Conservation (phyloP, 2,113 vertebrate genomes). For the Bombycilla garrulus region DNA sequence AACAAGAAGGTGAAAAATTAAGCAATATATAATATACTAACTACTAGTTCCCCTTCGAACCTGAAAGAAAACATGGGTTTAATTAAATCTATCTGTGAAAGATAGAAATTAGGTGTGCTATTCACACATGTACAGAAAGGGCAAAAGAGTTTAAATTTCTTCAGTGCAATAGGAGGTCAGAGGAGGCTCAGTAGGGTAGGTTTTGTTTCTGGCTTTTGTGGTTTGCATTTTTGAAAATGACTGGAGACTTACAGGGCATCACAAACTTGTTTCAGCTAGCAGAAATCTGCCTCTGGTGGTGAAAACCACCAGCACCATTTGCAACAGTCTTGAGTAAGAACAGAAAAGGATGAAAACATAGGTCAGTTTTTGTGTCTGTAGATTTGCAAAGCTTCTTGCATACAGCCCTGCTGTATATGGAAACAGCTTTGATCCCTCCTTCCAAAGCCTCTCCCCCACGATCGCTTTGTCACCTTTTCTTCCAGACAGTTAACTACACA, state of each 20-base stretch:
- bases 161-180: neutral
- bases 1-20: neutral
- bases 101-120: neutral
- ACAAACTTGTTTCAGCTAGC: neutral
- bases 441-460: neutral
- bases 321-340: neutral
- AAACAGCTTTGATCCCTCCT: neutral
- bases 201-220: neutral
- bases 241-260: neutral
- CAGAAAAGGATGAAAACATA: neutral
- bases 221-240: neutral
- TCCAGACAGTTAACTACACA: constrained; percentile 2
- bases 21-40: neutral
- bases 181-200: neutral
- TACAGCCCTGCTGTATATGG: neutral
- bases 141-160: neutral
- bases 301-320: neutral
- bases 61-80: neutral
- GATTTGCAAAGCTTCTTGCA: neutral
- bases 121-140: neutral
- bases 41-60: neutral
- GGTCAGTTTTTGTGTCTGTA: neutral
- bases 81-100: neutral
- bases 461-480: neutral
- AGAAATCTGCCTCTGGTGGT: neutral